Base-by-base conservation (phyloP, 2,888 invertebrate species). In the Leptothorax acervorum region DNA sequence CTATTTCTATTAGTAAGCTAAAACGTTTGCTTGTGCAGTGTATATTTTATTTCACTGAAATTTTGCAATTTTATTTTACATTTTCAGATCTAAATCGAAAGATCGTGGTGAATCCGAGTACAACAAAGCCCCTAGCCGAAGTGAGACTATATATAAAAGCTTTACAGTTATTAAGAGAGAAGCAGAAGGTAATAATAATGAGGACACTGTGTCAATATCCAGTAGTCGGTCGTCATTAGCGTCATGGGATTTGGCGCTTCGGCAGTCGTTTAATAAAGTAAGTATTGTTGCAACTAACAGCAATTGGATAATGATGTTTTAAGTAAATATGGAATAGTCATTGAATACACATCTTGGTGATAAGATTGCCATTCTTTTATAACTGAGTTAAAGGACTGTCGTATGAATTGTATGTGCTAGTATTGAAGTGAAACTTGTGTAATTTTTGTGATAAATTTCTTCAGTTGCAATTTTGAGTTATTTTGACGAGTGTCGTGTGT, bases 191-290 rank as follows among this genome's bases (percentile, higher is more conserved):
- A 94, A 94, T 82, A 94, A 94, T 86, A 92, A 93, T 42, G 95
- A 95, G 76, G 95, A 95, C 88, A 95, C 94, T 85, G 94, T 95
- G 89, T 95, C 95, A 85, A 95, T 96, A 89, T 96, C 96, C 84
- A 96, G 96, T 90, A 96, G 96, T 91, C 95, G 96, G 88, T 96
- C 96, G 11, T 96, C 96, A 1, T 94, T 96, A 88, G 96, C 96
- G 1, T 96, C 96, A 23, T 95, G 96, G 95, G 96, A 96, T 93
- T 94, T 96, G 87, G 95, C 96, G 53, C 92, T 96, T 82, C 95
- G 95, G 68, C 95, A 95, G 84, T 95, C 95, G 2, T 95, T 95
- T 88, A 95, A 95, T 84, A 95, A 95, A 91, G 95, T 95, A 91
- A 94, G 95, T 92, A 78, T 62, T 15, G 3, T 68, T 57, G 28